Base-by-base conservation (phyloP, 2,888 invertebrate species). In the Sesia apiformis region DNA sequence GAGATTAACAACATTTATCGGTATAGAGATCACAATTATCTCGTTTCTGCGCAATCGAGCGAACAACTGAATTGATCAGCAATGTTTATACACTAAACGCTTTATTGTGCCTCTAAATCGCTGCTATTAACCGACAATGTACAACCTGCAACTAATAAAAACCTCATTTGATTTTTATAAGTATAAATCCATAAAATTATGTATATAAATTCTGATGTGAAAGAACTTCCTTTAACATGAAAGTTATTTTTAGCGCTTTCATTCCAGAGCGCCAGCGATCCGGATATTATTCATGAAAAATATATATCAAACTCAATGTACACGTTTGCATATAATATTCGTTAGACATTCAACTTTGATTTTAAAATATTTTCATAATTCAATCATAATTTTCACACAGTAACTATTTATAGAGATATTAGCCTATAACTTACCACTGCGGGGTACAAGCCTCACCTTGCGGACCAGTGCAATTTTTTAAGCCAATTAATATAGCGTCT, bases 11-110 rank as follows among this genome's bases (percentile, higher is more conserved):
- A 65, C 67, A 64, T 75, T 76, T 69, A 72, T 67, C 67, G 70
- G 68, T 69, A 66, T 64, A 65, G 63, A 73, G 68, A 70, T 70
- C 72, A 71, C 72, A 69, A 74, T 75, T 71, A 75, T 68, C 64
- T 60, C 57, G 61, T 66, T 63, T 66, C 57, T 54, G 58, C 52
- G 56, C 57, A 57, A 65, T 65, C 64, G 60, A 63, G 62, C 61
- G 59, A 46, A 46, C 7, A 46, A 46, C 23, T 7, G 46, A 8
- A 43, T 43, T 55, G 62, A 63, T 65, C 62, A 60, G 58, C 58
- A 57, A 40, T 71, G 67, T 71, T 71, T 67, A 62, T 58, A 57
- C 58, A 59, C 56, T 62, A 55, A 61, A 62, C 63, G 60, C 55
- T 74, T 72, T 69, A 73, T 63, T 60, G 62, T 65, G 65, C 56